phyloP scores from a whole-genome alignment of 2,888 invertebrate species.

The Macrosiphum euphorbiae region DNA sequence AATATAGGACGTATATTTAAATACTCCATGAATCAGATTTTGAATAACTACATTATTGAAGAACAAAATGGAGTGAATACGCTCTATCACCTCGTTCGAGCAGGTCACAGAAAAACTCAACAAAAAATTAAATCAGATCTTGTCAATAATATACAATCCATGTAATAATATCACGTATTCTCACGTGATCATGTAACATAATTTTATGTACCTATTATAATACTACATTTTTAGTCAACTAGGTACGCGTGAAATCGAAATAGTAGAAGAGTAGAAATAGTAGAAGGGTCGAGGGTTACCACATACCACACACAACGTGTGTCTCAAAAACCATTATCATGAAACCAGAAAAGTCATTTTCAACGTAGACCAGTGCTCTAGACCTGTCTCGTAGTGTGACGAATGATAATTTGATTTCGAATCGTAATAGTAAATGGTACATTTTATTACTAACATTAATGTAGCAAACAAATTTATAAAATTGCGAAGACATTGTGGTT shows the following conservation, averaged over 20 bases:
- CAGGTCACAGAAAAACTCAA: not conserved
- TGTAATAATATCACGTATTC: not conserved
- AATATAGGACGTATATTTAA: too few relatives aligned
- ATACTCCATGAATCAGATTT: too few relatives aligned
- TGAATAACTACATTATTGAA: not conserved
- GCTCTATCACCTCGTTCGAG: not conserved
- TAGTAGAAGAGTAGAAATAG: too few relatives aligned
- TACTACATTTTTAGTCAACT: not conserved
- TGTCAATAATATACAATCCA: not conserved
- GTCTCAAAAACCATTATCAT: not conserved
- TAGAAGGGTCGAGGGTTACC: not conserved
- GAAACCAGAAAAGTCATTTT: not conserved
- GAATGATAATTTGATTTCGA: not conserved
- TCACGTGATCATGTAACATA: not conserved
- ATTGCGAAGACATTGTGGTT: not conserved
- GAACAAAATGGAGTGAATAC: not conserved
- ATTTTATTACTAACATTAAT: not conserved
- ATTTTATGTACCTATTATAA: too few relatives aligned
- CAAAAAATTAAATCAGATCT: not conserved
- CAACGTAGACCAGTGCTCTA: not conserved
- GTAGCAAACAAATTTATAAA: not conserved
- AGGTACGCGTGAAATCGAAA: not conserved
- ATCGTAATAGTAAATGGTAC: not conserved
- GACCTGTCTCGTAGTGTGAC: not conserved
- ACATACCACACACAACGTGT: not conserved